Conservation (phyloP, 2,888 invertebrate species). For the Heliconius charithonia region DNA sequence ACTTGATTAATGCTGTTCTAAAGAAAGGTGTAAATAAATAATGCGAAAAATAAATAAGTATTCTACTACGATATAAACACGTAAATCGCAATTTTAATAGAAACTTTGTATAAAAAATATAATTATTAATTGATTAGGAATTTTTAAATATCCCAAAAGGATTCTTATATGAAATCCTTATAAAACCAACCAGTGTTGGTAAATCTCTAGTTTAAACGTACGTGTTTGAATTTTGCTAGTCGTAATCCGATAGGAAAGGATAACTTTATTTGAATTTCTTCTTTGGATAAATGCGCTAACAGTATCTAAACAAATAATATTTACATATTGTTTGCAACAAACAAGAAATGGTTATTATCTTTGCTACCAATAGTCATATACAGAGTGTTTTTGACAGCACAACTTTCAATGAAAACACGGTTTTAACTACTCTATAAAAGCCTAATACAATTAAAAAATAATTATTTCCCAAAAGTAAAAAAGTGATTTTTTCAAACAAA, state of each 20-base stretch:
- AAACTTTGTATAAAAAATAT: too few species aligned
- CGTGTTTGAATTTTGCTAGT: background rate
- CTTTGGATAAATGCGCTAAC: background rate
- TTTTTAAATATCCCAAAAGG: background rate
- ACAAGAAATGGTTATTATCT: background rate
- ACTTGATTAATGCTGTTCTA: conserved; percentile 16
- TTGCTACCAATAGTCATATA: too few species aligned
- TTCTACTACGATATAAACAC: background rate
- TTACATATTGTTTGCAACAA: background rate
- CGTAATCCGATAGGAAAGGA: conserved; percentile 12
- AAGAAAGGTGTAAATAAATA: background rate
- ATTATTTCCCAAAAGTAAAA: too few species aligned
- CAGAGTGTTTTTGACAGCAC: too few species aligned
- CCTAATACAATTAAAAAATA: too few species aligned
- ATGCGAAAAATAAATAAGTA: background rate
- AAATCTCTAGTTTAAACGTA: background rate
- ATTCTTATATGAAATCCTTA: background rate
- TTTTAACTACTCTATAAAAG: too few species aligned
- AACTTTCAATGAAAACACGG: too few species aligned
- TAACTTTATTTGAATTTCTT: conserved; percentile 7
- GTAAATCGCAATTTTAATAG: too few species aligned
- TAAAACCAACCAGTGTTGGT: background rate
- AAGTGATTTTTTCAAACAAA: too few species aligned
- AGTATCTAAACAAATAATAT: background rate
- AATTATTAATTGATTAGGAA: too few species aligned